Evolutionary conservation across 2,888 invertebrate genomes (phyloP), one percentile per base, ranked within the genome.

Genomic region (Tillus elongatus): DNA sequence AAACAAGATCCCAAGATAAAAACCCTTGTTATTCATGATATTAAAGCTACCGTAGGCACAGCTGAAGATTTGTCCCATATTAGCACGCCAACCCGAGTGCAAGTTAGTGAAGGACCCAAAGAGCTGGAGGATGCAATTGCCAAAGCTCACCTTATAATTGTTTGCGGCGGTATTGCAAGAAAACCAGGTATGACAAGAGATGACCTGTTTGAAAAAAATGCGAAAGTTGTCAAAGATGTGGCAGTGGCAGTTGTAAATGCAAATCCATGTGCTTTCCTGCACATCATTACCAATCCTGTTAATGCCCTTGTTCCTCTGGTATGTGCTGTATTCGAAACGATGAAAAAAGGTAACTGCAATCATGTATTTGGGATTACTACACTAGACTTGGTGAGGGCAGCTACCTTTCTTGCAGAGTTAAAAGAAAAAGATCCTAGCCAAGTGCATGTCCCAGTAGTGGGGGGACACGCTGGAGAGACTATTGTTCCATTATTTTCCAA

Each of bases 281-380:
- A 66, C 3, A 63, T 71, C 43, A 58, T 64, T 33, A 67, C 68
- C 0, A 70, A 71, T 39, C 71, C 71, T 1, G 55, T 71, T 2
- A 71, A 71, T 45, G 55, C 58, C 1, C 48, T 67, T 1, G 60
- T 71, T 1, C 71, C 71, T 2, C 63, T 71, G 55, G 64, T 66
- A 4, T 67, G 69, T 1, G 69, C 70, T 49, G 52, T 69, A 9
- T 57, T 71, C 50, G 42, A 47, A 59, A 43, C 43, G n/a, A 79
- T 79, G 13, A 43, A 45, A 2, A 49, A 47, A 37, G 32, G 46
- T 9, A 90, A 95, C 65, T 86, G 90, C n/a, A 81, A 79, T 41
- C 79, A 86, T 56, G 73, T 96, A 30, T 87, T 97, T 54, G 96
- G 96, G 35, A 91, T 96, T 6, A 92, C 95, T n/a, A 93, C 95